A percentile compares a stretch with the other conserved stretches of the same genome.
Conservation (phyloP, 2,888 invertebrate genomes). For the Tetropium fuscum region DNA sequence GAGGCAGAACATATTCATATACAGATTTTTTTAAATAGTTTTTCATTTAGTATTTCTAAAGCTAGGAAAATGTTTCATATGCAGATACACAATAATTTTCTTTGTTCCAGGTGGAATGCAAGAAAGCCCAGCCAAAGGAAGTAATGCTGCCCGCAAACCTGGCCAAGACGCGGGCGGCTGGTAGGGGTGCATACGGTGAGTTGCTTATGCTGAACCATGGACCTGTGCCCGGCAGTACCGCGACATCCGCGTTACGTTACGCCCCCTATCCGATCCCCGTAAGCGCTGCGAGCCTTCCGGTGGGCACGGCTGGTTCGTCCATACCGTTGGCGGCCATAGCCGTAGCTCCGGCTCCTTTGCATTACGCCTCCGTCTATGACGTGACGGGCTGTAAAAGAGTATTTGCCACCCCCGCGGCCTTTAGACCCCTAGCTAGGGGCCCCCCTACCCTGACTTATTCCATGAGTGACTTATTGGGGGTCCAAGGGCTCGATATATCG, state of each 20-base stretch:
- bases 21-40: background rate
- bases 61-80: background rate
- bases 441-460: conserved; percentile 75
- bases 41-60: background rate
- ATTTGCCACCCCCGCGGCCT: conserved; percentile 68
- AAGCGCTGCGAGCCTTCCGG: conserved; percentile 50
- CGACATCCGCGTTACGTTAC: conserved; percentile 72
- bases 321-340: conserved; percentile 61
- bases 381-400: conserved; percentile 69
- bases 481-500: conserved; percentile 75
- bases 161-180: conserved; percentile 95
- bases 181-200: conserved; percentile 98
- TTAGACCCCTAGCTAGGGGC: conserved; percentile 67
- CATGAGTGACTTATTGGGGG: conserved; percentile 78
- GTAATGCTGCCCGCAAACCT: conserved; percentile 98
- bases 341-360: conserved; percentile 61
- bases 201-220: conserved; percentile 87
- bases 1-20: background rate
- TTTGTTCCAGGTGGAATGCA: conserved; percentile 94
- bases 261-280: conserved; percentile 71
- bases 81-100: conserved; percentile 5
- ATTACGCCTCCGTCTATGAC: conserved; percentile 67
- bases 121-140: conserved; percentile 99
- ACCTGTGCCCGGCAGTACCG: conserved; percentile 61
- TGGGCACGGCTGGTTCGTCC: conserved; percentile 49